Conservation (phyloP, 2,797 vertebrate genomes). For the Crossoptilon crossoptilon region DNA sequence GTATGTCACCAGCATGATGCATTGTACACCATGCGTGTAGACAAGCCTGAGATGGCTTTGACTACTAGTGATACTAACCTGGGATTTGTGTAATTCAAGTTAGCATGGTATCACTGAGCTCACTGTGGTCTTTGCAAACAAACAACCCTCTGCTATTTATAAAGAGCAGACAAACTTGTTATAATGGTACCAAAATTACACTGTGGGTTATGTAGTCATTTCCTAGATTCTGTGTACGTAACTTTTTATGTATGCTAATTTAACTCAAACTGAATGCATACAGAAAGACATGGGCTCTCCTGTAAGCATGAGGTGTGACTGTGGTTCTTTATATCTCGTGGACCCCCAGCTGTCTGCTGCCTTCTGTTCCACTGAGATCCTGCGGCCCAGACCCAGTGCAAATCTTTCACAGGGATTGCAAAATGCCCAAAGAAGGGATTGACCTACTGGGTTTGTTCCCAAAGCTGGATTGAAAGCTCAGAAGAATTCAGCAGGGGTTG, state of each 20-base stretch:
- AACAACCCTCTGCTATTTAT: fast-evolving
- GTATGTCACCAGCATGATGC: background rate
- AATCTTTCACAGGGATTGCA: background rate
- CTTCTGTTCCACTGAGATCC: background rate
- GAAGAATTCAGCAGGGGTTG: background rate
- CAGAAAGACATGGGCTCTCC: background rate
- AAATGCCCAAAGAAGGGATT: background rate
- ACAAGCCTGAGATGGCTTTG: background rate
- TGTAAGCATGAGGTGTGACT: background rate
- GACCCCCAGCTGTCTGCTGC: background rate
- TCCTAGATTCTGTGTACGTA: background rate
- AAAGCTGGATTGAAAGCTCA: background rate
- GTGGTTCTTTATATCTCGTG: fast-evolving
- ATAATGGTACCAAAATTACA: background rate
- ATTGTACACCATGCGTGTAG: background rate
- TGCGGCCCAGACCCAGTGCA: background rate
- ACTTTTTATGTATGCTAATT: background rate
- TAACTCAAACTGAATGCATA: background rate
- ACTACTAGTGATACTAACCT: background rate
- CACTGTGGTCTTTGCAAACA: background rate
- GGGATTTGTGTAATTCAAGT: background rate
- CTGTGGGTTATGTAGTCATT: background rate
- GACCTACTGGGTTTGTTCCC: background rate
- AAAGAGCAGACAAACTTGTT: background rate
- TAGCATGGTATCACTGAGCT: too few species aligned